Evolutionary conservation across 2,888 invertebrate genomes (phyloP).

Genomic region (Polyommatus icarus): DNA sequence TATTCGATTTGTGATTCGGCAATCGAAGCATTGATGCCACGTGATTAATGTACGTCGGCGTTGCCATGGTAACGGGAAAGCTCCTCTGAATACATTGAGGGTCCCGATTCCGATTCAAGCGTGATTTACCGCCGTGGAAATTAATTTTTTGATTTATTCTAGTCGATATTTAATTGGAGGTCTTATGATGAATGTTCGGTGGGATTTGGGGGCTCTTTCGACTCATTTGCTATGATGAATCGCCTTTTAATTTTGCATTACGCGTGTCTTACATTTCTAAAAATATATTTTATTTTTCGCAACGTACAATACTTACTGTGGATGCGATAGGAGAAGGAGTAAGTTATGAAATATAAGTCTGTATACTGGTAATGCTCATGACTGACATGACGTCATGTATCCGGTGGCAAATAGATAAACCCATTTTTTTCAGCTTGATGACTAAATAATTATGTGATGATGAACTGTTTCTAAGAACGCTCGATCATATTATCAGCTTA

Average conservation of each 20-base stretch:
- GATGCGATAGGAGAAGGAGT: neutral
- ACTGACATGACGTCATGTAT: too few relatives aligned
- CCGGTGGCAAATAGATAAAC: too few relatives aligned
- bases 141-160: constrained; percentile 3
- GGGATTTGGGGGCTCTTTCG: neutral
- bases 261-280: neutral
- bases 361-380: too few relatives aligned
- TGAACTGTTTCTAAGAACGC: too few relatives aligned
- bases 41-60: neutral
- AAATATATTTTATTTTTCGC: neutral
- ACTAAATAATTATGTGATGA: too few relatives aligned
- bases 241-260: neutral
- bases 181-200: neutral
- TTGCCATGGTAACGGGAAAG: neutral
- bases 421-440: too few relatives aligned
- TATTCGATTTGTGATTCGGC: neutral
- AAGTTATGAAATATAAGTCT: neutral
- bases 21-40: neutral
- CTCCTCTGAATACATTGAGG: neutral
- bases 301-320: neutral
- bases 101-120: neutral
- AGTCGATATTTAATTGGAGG: neutral
- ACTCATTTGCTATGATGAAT: neutral
- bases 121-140: neutral
- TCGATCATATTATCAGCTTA: too few relatives aligned